A percentile compares a stretch with the other conserved stretches of the same genome.
Conservation (phyloP, 2,113 vertebrate genomes). For the Oreochromis spilurus region DNA sequence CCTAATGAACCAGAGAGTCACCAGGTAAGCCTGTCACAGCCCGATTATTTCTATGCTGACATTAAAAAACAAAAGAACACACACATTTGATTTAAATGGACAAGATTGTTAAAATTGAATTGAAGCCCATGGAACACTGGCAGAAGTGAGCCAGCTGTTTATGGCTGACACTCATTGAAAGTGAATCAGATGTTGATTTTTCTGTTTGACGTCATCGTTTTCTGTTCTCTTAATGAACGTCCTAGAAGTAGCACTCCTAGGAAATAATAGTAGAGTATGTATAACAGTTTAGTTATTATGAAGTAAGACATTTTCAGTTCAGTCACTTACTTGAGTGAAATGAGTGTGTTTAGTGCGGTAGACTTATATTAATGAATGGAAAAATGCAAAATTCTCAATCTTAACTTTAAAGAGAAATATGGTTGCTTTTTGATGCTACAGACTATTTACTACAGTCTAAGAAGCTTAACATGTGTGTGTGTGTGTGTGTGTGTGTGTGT, state of each 20-base stretch:
- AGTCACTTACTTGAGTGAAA: neutral
- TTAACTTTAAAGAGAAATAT: neutral
- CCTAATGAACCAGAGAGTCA: conserved; percentile 89
- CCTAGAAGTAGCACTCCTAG: neutral
- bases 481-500: neutral
- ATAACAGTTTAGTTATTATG: neutral
- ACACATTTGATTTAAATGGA: fast-evolving
- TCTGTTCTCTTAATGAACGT: neutral
- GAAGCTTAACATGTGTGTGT: neutral
- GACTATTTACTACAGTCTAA: neutral
- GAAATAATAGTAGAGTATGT: neutral
- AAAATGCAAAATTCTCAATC: neutral
- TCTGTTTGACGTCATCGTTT: neutral
- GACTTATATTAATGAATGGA: neutral
- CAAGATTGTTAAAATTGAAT: neutral
- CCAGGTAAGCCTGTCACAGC: conserved; percentile 74
- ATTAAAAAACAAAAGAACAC: fast-evolving
- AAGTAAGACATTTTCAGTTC: neutral
- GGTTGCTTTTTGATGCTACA: neutral
- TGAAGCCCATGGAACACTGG: neutral
- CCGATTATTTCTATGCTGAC: neutral
- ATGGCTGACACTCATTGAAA: neutral
- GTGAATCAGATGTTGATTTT: neutral
- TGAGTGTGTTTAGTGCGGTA: neutral
- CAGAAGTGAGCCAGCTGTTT: neutral